Evolutionary conservation across 2,888 invertebrate genomes (phyloP), one percentile per base, ranked within the genome.

Genomic region (Drosophila gaucha): DNA sequence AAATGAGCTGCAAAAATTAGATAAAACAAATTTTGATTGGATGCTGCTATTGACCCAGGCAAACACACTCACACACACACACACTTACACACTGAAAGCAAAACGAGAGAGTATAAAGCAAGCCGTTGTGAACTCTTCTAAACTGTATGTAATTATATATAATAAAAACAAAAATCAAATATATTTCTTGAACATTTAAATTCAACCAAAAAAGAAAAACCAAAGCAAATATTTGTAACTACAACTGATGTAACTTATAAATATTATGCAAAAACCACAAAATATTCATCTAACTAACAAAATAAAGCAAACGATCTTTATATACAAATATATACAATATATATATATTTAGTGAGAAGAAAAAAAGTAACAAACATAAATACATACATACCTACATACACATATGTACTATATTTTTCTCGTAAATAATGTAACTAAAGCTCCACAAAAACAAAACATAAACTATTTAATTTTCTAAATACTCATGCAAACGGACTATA

Each of bases 321-420:
- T 58, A 78, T 51, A 56, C 41, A 68, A 44, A 66, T 47, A 54
- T 33, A 67, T 33, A 68, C 31, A 52, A 57, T 26, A 60, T 22
- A 55, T 14, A 56, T 12, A 67, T 49, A 59, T 64, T 46, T 67
- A 82, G 49, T 68, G 39, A 69, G 58, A 56, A 57, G 35, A 52
- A 67, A 41, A 41, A 51, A 64, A 44, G 41, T 18, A 22, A 18
- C 22, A 16, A 6, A 55, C 36, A 35, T 43, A 63, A 58, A 54
- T 55, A 54, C 50, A 58, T 26, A 9, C 30, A 18, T 18, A 36
- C 20, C 38, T 24, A 16, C 28, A 56, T 16, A n/a, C 47, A 58
- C 66, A 78, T 76, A 65, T 74, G 73, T 79, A 85, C 69, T 79
- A 85, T 84, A 84, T 86, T 84, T 84, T 84, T 84, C 86, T 80